Conservation (phyloP, 2,113 vertebrate genomes). For the Tretioscincus oriximinensis region DNA sequence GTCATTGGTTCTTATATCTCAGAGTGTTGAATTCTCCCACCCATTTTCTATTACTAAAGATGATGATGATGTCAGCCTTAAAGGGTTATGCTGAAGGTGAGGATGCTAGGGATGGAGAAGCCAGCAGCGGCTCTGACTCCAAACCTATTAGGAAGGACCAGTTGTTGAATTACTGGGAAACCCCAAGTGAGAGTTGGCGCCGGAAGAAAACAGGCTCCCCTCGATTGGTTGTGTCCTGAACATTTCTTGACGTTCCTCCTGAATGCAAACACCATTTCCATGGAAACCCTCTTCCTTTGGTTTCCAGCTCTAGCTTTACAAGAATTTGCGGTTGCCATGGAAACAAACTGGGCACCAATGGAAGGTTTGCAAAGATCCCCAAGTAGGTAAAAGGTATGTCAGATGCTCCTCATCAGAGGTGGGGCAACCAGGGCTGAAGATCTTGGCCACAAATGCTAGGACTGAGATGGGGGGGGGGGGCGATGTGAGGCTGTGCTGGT, state of each 20-base stretch:
- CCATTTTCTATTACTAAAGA: too few relatives aligned
- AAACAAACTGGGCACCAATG: not conserved
- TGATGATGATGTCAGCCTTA: too few relatives aligned
- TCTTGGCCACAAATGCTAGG: too few relatives aligned
- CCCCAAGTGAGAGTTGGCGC: not conserved
- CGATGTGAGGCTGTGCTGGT: too few relatives aligned
- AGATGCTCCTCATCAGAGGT: not conserved
- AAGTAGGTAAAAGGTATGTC: rapidly evolving
- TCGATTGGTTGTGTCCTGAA: not conserved
- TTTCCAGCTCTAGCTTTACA: not conserved
- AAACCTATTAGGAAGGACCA: not conserved
- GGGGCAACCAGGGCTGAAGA: too few relatives aligned
- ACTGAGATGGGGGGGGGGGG: too few relatives aligned
- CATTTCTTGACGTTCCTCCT: not conserved
- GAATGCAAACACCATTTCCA: not conserved
- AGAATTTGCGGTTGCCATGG: not conserved
- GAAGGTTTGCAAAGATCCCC: not conserved
- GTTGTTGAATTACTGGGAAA: too few relatives aligned
- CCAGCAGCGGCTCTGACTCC: not conserved
- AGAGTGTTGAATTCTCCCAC: too few relatives aligned
- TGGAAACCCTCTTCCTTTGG: not conserved
- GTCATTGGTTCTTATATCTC: too few relatives aligned
- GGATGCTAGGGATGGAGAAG: not conserved
- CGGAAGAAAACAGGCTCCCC: not conserved
- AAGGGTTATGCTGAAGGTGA: not conserved